Evolutionary conservation across 2,797 vertebrate species (phyloP), one percentile per base, ranked within the genome.

Genomic region (Gymnoscopelus braueri): DNA sequence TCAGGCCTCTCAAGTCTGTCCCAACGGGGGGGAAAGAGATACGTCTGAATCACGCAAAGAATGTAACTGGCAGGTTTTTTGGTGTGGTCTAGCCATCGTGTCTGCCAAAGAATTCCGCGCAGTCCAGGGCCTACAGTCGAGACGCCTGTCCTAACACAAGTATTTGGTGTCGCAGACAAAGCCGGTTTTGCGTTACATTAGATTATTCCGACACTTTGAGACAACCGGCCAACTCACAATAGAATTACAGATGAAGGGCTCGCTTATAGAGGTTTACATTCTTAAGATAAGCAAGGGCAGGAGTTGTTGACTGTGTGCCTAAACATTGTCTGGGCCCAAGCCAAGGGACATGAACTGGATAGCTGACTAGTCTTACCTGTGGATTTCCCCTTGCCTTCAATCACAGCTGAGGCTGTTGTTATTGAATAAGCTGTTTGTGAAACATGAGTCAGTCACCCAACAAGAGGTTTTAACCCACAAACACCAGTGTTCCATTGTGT

Each of bases 171-270:
- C 81, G 4, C 88, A 89, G 90, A 91, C 89, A 89, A 90, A 80
- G 84, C 35, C 50, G 85, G 90, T 87, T 85, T 92, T 77, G 64
- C 74, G 29, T 92, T 92, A 85, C 89, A 79, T 86, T 87, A 86
- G 80, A 87, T 91, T 88, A 91, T 89, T 83, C 84, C 80, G 86
- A 88, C 89, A 87, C 84, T 92, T 91, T 87, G 88, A 91, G 84
- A 89, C 84, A 89, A 91, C 84, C 57, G 85, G 75, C 79, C 63
- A 73, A 89, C 89, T 91, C 87, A 88, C 83, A 88, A 88, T 88
- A 90, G 89, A 89, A 88, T 90, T 84, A 90, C 88, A 88, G 90
- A 87, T 87, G 88, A 91, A 90, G 83, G 78, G 19, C 80, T 89
- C 84, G 72, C 84, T 88, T 85, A 82, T 81, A 82, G 78, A 88